Percentiles rank a stretch among this genome's conserved stretches.
phyloP scores from a whole-genome alignment of 2,888 invertebrate genomes.

The Mantis religiosa region DNA sequence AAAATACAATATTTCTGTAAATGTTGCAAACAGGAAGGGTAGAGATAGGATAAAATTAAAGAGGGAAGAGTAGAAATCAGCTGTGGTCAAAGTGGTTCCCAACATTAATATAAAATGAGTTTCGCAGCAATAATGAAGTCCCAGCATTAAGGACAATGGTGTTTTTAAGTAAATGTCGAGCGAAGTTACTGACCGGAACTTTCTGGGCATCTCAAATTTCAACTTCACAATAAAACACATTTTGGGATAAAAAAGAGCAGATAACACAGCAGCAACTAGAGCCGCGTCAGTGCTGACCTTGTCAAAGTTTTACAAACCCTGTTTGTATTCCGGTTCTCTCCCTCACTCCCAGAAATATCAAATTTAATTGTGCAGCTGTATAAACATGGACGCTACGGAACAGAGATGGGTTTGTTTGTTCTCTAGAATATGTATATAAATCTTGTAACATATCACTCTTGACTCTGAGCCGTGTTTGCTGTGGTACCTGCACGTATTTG shows the following conservation, averaged over 20 bases:
- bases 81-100: background rate
- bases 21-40: too few relatives aligned
- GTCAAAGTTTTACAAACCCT: background rate
- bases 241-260: background rate
- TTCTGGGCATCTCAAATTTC: background rate
- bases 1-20: too few relatives aligned
- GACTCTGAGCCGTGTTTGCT: background rate
- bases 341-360: background rate
- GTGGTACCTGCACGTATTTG: background rate
- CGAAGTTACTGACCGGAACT: background rate
- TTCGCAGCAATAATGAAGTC: background rate
- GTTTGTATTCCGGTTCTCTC: too few relatives aligned
- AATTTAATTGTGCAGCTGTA: background rate
- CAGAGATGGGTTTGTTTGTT: background rate
- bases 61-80: too few relatives aligned
- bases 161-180: background rate
- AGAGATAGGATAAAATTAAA: too few relatives aligned
- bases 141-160: background rate
- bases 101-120: background rate
- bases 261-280: background rate
- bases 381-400: background rate
- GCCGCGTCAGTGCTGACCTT: background rate
- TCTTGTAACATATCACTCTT: background rate
- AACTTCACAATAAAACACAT: background rate
- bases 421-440: background rate